These are phyloP conservation scores for Sterna hirundo DNA, from an alignment of 2,113 vertebrate species.

Conservation along the genomic window DNA sequence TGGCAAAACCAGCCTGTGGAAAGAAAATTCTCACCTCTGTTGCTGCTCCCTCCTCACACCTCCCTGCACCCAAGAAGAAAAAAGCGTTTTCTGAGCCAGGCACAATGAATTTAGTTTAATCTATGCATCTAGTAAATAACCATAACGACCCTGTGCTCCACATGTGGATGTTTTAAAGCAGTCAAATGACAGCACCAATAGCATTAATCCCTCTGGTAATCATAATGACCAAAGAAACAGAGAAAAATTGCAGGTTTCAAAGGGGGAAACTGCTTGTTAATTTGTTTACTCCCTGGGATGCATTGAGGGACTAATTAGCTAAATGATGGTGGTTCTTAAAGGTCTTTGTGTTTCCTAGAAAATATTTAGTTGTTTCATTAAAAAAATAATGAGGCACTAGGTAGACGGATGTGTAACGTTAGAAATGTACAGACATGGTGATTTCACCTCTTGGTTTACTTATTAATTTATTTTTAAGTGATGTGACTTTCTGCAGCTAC, in stretches of 20 bases:
- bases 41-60: fast-evolving
- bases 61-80: not conserved
- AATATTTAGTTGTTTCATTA: conserved; percentile 9
- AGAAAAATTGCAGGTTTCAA: conserved; percentile 2
- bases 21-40: not conserved
- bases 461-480: not conserved
- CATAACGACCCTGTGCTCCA: not conserved
- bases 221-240: conserved; percentile 11
- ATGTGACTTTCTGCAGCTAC: not conserved
- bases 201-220: not conserved
- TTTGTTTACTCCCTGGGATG: conserved; percentile 25
- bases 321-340: not conserved
- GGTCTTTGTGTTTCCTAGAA: conserved; percentile 7
- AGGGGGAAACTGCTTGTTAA: not conserved
- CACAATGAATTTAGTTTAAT: not conserved
- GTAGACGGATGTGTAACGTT: not conserved
- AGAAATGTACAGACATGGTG: not conserved
- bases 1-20: not conserved
- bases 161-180: not conserved
- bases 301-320: conserved; percentile 28
- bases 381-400: not conserved
- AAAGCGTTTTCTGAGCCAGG: not conserved
- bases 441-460: not conserved
- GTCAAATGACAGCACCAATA: not conserved
- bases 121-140: not conserved